These are phyloP conservation scores for Pteropus alecto DNA, from an alignment of 2,113 vertebrate genomes.

Conservation along the genomic window DNA sequence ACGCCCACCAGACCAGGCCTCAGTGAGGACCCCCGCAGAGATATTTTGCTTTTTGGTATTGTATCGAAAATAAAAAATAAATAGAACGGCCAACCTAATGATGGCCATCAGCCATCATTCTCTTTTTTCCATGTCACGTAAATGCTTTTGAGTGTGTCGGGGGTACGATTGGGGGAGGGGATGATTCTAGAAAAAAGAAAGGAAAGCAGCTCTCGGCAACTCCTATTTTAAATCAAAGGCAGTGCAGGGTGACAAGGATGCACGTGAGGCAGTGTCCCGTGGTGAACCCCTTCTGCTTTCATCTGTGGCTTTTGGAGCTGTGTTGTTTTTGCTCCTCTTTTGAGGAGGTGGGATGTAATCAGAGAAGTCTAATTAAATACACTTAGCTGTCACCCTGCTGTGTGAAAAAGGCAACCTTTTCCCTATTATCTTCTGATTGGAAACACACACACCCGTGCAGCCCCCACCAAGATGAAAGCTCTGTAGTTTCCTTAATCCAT, in stretches of 20 bases:
- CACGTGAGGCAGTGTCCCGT: slow-evolving; percentile 66
- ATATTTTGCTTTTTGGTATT: slow-evolving; percentile 58
- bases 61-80: slow-evolving; percentile 72
- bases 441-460: slow-evolving; percentile 68
- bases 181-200: background rate
- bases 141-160: background rate
- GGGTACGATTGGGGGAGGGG: no score
- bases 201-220: background rate
- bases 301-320: slow-evolving; percentile 78
- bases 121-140: slow-evolving; percentile 48
- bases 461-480: slow-evolving; percentile 75
- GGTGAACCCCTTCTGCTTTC: slow-evolving; percentile 77
- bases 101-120: slow-evolving; percentile 52
- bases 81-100: slow-evolving; percentile 65
- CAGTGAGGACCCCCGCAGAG: slow-evolving; percentile 64
- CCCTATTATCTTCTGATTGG: slow-evolving; percentile 77
- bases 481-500: slow-evolving; percentile 73
- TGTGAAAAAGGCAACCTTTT: slow-evolving; percentile 75
- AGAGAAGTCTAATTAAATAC: slow-evolving; percentile 84
- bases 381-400: slow-evolving; percentile 82
- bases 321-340: slow-evolving; percentile 76
- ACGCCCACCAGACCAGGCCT: slow-evolving; percentile 65
- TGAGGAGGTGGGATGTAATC: slow-evolving; percentile 82
- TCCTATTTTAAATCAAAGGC: slow-evolving; percentile 77
- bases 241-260: slow-evolving; percentile 50